A percentile compares a stretch with the other conserved stretches of the same genome.
These are phyloP conservation scores for Caenorhabditis doughertyi DNA, from an alignment of 2,888 invertebrate genomes.

Conservation along the genomic window DNA sequence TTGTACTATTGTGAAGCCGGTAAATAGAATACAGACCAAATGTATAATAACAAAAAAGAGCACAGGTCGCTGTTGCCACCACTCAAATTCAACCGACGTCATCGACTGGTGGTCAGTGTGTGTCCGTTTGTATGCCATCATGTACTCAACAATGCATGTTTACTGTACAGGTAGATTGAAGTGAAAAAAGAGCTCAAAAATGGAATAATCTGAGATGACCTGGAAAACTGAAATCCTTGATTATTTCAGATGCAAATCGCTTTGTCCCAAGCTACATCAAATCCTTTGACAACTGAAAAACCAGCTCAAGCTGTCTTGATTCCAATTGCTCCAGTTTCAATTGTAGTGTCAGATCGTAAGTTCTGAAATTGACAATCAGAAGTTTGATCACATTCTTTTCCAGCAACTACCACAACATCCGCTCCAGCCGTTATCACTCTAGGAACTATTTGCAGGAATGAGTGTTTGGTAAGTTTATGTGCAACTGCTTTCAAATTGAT, in stretches of 20 bases:
- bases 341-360: constrained; percentile 36
- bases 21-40: constrained; percentile 1
- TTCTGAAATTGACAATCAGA: not conserved
- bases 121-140: constrained; percentile 66
- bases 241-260: constrained; percentile 59
- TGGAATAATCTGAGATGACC: too few species aligned
- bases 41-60: constrained; percentile 1
- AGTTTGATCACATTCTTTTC: not conserved
- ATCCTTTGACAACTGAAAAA: constrained; percentile 18
- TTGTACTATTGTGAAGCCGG: constrained; percentile 66
- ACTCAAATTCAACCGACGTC: constrained; percentile 47
- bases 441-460: constrained; percentile 61
- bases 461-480: constrained; percentile 60
- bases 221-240: not conserved
- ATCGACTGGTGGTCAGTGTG: constrained; percentile 50
- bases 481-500: not conserved
- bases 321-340: constrained; percentile 41
- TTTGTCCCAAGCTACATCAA: constrained; percentile 20
- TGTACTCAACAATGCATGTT: constrained; percentile 66
- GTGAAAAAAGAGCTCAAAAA: too few species aligned
- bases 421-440: constrained; percentile 46
- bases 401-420: constrained; percentile 42
- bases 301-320: constrained; percentile 43
- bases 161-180: constrained; percentile 65
- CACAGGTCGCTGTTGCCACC: constrained; percentile 38